Base-by-base conservation (phyloP, 2,113 vertebrate species). In the Cyanoderma ruficeps region DNA sequence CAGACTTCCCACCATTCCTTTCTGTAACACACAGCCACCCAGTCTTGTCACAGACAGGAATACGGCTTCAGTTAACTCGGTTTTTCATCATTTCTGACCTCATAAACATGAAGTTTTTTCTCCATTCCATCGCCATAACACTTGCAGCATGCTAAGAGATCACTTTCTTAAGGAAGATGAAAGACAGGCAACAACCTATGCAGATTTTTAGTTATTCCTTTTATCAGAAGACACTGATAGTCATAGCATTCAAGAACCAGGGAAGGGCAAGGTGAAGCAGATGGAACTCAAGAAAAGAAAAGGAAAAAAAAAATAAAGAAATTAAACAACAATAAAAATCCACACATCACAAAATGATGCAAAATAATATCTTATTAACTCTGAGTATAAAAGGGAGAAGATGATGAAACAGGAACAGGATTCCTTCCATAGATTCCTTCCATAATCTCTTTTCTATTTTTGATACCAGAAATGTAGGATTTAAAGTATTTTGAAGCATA, bases 301-400 rank as follows among this genome's bases (percentile, higher is more conserved):
- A 7, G 2, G 2, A 11, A 7, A 6, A 11, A 6, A 11, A 19
- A n/a, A 31, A 28, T 10, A 33, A 55, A 28, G 1, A 16, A n/a
- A 11, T 1, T 5, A 61, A 77, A n/a, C 2, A 70, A 30, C 2
- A 77, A 28, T 10, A 83, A 92, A 85, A 61, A 35, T n/a, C 35
- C 21, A 50, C 10, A 59, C 9, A 25, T 37, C 21, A 71, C 7
- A 71, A 69, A 75, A 59, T 0, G 0, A 44, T 2, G 1, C 10
- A 72, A 87, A 87, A 68, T 35, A 70, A 33, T 5, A n/a, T 56
- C 61, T 92, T 70, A 55, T 61, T 22, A 41, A 22, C 4, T 46
- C 18, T 53, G 18, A 70, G 53, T n/a, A n/a, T 10, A 39, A 77
- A 70, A 31, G 3, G 3, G 2, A 76, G n/a, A 55, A n/a, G n/a